Evolutionary conservation across 2,797 vertebrate genomes (phyloP).

Genomic region (Poecilia gillii): DNA sequence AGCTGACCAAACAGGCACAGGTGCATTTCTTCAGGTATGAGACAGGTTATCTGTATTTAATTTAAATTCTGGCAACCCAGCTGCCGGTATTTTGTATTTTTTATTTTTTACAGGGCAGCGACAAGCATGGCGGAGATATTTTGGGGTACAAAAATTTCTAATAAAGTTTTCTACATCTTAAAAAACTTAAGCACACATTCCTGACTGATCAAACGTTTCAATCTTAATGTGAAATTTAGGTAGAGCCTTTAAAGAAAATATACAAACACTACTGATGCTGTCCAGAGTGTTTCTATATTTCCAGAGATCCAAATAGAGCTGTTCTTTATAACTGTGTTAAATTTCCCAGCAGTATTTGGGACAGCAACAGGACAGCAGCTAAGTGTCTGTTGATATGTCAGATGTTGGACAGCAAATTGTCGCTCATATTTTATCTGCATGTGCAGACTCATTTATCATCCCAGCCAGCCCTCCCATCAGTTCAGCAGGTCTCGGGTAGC

Average conservation of each 20-base stretch:
- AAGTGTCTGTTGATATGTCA: conserved; percentile 29
- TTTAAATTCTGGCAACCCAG: too few species aligned
- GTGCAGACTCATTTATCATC: conserved; percentile 69
- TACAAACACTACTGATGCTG: conserved; percentile 2
- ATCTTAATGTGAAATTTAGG: background rate
- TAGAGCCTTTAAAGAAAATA: background rate
- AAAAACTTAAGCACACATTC: background rate
- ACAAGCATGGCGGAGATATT: background rate
- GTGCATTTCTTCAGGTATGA: too few species aligned
- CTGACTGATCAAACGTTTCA: background rate
- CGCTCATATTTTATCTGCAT: conserved; percentile 60
- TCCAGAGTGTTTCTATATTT: background rate
- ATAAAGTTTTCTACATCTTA: background rate
- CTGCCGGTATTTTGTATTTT: too few species aligned
- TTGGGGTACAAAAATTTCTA: background rate
- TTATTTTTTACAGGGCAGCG: background rate
- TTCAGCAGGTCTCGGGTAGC: conserved; percentile 42
- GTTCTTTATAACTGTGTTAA: background rate
- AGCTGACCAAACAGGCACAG: background rate
- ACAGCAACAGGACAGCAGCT: background rate
- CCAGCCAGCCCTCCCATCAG: conserved; percentile 55
- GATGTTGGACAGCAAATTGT: conserved; percentile 25
- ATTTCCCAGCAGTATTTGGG: background rate
- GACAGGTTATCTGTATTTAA: too few species aligned
- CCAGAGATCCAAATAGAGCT: conserved; percentile 1